phyloP scores from a whole-genome alignment of 2,888 invertebrate species.

The Lydus trimaculatus region DNA sequence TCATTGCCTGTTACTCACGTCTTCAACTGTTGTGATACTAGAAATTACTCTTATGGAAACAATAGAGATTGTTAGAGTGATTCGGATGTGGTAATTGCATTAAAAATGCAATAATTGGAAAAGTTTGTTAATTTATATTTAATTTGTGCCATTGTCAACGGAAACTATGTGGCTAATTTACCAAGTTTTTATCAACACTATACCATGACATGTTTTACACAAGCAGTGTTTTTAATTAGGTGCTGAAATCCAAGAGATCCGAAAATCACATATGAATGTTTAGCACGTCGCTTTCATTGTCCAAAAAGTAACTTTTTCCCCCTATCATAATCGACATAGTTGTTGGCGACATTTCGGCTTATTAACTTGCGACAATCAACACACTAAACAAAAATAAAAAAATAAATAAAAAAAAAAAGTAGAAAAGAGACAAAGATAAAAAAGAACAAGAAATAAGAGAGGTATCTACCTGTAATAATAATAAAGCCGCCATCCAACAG shows the following conservation, averaged over 20 bases:
- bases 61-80: background rate
- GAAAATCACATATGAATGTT: constrained; percentile 49
- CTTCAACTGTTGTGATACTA: too few relatives aligned
- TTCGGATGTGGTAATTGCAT: background rate
- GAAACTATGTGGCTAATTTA: background rate
- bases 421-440: background rate
- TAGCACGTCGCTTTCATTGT: constrained; percentile 51
- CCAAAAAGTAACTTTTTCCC: constrained; percentile 42
- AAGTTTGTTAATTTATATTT: background rate
- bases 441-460: background rate
- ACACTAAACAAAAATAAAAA: background rate
- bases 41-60: too few relatives aligned
- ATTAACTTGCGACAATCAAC: constrained; percentile 37
- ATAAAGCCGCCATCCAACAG: constrained; percentile 4
- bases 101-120: background rate
- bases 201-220: constrained; percentile 44
- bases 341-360: constrained; percentile 44
- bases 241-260: constrained; percentile 39
- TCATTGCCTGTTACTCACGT: too few relatives aligned
- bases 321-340: constrained; percentile 40
- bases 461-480: background rate
- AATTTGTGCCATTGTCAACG: background rate
- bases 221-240: constrained; percentile 51
- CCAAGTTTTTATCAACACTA: constrained; percentile 19
- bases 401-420: background rate